Evolutionary conservation across 1,140 invertebrate species (phyloP).

Genomic region (Drosophila burlai): DNA sequence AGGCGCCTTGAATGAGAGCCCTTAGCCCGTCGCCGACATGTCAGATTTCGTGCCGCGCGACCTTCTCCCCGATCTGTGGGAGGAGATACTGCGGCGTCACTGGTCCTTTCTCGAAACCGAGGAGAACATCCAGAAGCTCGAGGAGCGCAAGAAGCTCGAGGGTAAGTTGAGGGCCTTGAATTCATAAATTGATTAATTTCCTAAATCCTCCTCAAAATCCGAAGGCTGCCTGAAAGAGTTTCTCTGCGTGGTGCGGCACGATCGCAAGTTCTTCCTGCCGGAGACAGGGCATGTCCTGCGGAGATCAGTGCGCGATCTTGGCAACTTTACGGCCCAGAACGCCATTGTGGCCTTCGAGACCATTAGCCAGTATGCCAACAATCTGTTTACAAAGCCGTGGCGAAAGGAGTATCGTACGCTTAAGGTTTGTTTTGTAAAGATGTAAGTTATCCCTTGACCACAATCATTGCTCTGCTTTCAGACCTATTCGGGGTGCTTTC

Average conservation of each 20-base stretch:
- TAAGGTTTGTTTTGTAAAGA: slow-evolving; percentile 86
- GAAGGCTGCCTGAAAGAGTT: slow-evolving; percentile 91
- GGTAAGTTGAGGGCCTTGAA: slow-evolving; percentile 86
- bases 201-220: not conserved
- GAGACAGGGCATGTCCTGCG: slow-evolving; percentile 91
- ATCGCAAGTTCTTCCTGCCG: slow-evolving; percentile 91
- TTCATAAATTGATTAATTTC: not conserved
- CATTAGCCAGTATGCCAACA: slow-evolving; percentile 93
- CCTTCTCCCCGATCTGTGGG: slow-evolving; percentile 87
- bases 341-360: slow-evolving; percentile 93
- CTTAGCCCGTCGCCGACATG: slow-evolving; percentile 72
- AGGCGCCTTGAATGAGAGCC: slow-evolving; percentile 75
- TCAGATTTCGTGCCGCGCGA: slow-evolving; percentile 79
- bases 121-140: slow-evolving; percentile 90
- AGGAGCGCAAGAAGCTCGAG: slow-evolving; percentile 91
- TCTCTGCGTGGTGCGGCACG: slow-evolving; percentile 91
- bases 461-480: slow-evolving; percentile 83
- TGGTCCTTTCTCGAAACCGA: slow-evolving; percentile 91
- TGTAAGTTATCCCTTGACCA: not conserved
- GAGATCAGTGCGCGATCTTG: slow-evolving; percentile 88
- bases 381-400: slow-evolving; percentile 94
- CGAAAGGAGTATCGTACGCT: slow-evolving; percentile 93
- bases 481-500: slow-evolving; percentile 94
- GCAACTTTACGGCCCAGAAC: slow-evolving; percentile 92
- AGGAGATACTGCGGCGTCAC: slow-evolving; percentile 89